A percentile compares a stretch with the other conserved stretches of the same genome.
Conservation (phyloP, 2,113 vertebrate genomes). For the Apaloderma vittatum region DNA sequence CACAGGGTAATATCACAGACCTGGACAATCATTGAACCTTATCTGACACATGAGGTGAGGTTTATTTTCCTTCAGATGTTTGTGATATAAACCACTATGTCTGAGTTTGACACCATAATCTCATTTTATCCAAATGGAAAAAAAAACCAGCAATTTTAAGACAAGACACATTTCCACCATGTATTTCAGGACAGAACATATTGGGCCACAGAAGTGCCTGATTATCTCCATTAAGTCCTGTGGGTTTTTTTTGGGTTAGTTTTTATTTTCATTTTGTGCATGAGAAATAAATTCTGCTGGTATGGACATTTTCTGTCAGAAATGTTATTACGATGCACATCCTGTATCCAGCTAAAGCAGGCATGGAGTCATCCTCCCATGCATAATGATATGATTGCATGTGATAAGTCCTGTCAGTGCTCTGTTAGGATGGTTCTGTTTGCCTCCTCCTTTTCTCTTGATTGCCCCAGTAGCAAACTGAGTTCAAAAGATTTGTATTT, state of each 20-base stretch:
- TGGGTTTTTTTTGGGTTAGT: neutral
- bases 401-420: neutral
- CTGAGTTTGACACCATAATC: neutral
- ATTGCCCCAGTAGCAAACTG: neutral
- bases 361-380: neutral
- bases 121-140: neutral
- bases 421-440: neutral
- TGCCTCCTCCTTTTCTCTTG: neutral
- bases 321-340: neutral
- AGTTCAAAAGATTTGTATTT: slow-evolving; percentile 31
- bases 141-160: neutral
- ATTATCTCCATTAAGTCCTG: neutral
- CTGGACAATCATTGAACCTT: neutral
- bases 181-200: neutral
- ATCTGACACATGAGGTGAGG: too few species aligned
- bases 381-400: accelerated
- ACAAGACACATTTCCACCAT: neutral
- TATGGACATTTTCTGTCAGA: neutral
- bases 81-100: neutral
- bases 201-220: neutral
- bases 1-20: neutral
- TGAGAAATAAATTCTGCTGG: neutral
- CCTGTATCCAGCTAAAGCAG: neutral
- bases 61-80: neutral
- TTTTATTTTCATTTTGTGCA: neutral